phyloP scores from a whole-genome alignment of 2,888 invertebrate genomes.

The Octonoba sinensis region DNA sequence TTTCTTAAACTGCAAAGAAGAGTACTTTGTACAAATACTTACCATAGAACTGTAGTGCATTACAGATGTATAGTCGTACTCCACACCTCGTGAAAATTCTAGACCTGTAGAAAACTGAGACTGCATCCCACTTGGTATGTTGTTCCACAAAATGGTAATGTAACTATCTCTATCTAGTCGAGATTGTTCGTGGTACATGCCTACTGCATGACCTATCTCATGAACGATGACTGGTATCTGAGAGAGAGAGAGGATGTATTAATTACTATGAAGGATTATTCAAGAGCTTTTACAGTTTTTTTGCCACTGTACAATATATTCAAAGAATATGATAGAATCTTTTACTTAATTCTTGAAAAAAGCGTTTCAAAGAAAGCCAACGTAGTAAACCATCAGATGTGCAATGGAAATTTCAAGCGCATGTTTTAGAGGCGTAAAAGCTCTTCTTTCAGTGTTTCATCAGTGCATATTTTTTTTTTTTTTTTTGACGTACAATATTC shows the following conservation, averaged over 20 bases:
- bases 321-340: too few species aligned
- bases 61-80: slow-evolving; percentile 64
- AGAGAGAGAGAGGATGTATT: neutral
- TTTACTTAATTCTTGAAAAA: too few species aligned
- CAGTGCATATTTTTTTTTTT: too few species aligned
- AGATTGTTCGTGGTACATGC: slow-evolving; percentile 66
- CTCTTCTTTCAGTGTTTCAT: too few species aligned
- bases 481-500: too few species aligned
- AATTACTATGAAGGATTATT: too few species aligned
- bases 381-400: too few species aligned
- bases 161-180: slow-evolving; percentile 63
- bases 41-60: slow-evolving; percentile 65
- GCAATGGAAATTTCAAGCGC: too few species aligned
- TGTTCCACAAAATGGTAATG: slow-evolving; percentile 64
- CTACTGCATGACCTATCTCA: slow-evolving; percentile 66
- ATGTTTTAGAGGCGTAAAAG: too few species aligned
- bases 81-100: slow-evolving; percentile 57
- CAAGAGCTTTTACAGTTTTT: too few species aligned
- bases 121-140: slow-evolving; percentile 53
- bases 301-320: too few species aligned
- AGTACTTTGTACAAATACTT: neutral
- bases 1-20: neutral
- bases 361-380: too few species aligned
- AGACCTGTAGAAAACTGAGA: slow-evolving; percentile 59
- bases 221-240: slow-evolving; percentile 62